Evolutionary conservation across 2,888 invertebrate genomes (phyloP), one percentile per base, ranked within the genome.

Genomic region (Pollenia labialis): DNA sequence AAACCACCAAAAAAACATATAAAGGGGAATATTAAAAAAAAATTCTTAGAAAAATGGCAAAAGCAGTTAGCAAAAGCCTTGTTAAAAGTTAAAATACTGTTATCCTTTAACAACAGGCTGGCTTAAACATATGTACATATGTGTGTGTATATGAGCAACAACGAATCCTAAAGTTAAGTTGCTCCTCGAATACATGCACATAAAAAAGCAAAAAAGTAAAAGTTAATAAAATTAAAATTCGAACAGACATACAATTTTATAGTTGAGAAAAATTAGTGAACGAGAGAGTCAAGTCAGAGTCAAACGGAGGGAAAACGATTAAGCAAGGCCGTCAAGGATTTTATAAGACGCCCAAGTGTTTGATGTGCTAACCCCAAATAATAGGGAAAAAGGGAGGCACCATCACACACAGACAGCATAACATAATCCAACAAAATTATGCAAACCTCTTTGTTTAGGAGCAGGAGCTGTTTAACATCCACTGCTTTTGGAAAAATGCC

Each of bases 141-240:
- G 11, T 23, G 23, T 23, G 40, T 48, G n/a, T 32, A 1, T 32
- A 32, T 32, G 6, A 6, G 32, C 32, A 32, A 32, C 4, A 32
- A 32, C 32, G 6, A 6, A 32, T 32, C 32, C 32, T 32, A 6
- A 32, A 32, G 32, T 32, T 32, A 14, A 58, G 56, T 80, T 52
- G 42, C 2, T 64, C 11, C 18, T n/a, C 18, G 11, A 16, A 18
- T 40, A 56, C 16, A 32, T 14, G 1, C 52, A 46, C 23, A 12
- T 66, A 11, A 54, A 4, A 14, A 64, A 72, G 32, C 44, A 60
- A 81, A 32, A 85, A 85, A 81, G 85, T 74, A 81, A 85, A 85
- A 85, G 85, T 85, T 85, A 85, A 81, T 85, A 77, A 85, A 81
- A 85, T 81, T 81, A 76, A 71, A 72, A 66, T 32, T 48, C 56